Percentiles rank a stretch among this genome's conserved stretches.
Evolutionary conservation across 2,888 invertebrate species (phyloP).

Genomic region (Eretmocerus hayati): DNA sequence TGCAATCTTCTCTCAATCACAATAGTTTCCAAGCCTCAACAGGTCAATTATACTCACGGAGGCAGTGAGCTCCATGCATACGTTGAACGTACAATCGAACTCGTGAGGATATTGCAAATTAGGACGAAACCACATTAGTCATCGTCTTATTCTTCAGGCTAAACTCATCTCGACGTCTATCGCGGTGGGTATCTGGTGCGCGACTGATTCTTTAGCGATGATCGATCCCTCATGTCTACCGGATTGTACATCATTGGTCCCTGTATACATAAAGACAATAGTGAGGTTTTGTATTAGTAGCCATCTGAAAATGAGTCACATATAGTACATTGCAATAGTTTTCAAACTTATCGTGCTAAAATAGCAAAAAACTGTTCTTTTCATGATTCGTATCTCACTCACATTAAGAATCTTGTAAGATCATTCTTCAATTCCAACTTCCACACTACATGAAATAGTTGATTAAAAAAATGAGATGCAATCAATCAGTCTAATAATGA

Average conservation of each 20-base stretch:
- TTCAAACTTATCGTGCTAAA: no score
- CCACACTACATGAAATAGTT: no score
- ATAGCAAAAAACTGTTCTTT: no score
- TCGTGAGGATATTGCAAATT: neutral
- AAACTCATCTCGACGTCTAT: constrained; percentile 24
- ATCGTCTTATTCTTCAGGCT: neutral
- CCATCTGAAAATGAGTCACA: no score
- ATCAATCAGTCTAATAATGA: no score
- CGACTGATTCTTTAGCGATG: constrained; percentile 29
- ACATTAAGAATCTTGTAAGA: no score
- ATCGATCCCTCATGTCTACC: constrained; percentile 36
- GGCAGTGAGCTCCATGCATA: constrained; percentile 5
- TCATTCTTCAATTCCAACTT: no score
- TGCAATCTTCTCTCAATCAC: neutral
- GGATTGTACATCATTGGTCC: constrained; percentile 44
- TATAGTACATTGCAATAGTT: no score
- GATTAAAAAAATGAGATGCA: no score
- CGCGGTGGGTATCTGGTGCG: constrained; percentile 38
- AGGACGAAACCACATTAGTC: no score
- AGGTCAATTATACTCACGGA: neutral
- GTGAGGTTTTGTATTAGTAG: no score
- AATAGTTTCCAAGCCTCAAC: neutral
- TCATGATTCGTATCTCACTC: no score
- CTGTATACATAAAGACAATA: constrained; percentile 25
- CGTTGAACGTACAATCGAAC: neutral